Evolutionary conservation across 2,113 vertebrate species (phyloP), one percentile per base, ranked within the genome.

Genomic region (human): DNA sequence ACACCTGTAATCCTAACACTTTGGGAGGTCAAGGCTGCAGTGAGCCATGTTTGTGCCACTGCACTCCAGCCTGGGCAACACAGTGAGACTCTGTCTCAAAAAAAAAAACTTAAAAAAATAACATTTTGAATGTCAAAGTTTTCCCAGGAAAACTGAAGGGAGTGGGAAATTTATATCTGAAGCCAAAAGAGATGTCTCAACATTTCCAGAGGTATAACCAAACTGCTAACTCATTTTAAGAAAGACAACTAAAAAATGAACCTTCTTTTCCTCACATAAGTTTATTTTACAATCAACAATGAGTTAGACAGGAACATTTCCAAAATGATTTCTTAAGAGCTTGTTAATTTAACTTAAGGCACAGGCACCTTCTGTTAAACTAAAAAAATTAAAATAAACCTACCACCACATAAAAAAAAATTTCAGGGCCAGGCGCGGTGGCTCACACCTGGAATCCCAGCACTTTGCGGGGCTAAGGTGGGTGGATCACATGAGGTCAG

Each of bases 161-260:
- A 83, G 18, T 91, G 20, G 16, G n/a, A 88, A 87, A 88, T 55
- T 91, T 66, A 93, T 87, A 32, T 95, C 12, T 89, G 48, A 97
- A 76, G 59, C 32, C 61, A 90, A 76, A 92, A 84, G 17, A 95
- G 50, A 93, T 95, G 52, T 72, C 30, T 95, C 61, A 95, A 86
- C 22, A 94, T 82, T 94, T 94, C 45, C 61, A 94, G 13, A 94
- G 35, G 25, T 43, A n/a, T 86, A 87, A 94, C 13, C 50, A 90
- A 96, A 59, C 45, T 45, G 27, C n/a, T 89, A 73, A n/a, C 17
- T 75, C 10, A 38, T 3, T 64, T 12, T 38, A 92, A 90, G 50
- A 97, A 94, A 55, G 64, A 16, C n/a, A 89, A 80, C 6, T 93
- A 16, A 93, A 93, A 97, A 95, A 50, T 52, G 25, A 97, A 92